Conservation (phyloP, 2,888 invertebrate species). For the Allophyes oxyacanthae region DNA sequence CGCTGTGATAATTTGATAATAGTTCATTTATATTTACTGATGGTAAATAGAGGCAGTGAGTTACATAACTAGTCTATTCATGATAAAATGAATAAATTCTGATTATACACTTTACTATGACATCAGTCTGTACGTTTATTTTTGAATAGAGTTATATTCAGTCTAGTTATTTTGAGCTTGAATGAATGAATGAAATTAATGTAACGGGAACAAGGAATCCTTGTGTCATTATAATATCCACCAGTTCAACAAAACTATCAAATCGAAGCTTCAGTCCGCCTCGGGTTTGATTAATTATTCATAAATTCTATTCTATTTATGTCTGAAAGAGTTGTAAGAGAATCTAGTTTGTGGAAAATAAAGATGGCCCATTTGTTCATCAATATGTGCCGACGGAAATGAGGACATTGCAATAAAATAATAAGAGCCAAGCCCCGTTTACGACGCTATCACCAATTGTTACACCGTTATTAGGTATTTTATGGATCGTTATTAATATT, state of each 20-base stretch:
- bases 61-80: too few relatives aligned
- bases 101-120: too few relatives aligned
- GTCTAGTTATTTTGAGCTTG: too few relatives aligned
- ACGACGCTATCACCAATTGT: too few relatives aligned
- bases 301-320: neutral
- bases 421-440: too few relatives aligned
- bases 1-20: constrained; percentile 23
- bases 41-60: neutral
- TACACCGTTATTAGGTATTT: too few relatives aligned
- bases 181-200: constrained; percentile 14
- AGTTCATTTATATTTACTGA: constrained; percentile 1
- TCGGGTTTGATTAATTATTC: neutral
- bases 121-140: neutral
- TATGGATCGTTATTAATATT: too few relatives aligned
- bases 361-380: constrained; percentile 6
- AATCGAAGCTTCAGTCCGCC: neutral
- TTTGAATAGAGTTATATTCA: neutral
- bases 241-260: too few relatives aligned
- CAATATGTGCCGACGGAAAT: neutral
- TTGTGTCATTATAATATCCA: constrained; percentile 6
- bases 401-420: too few relatives aligned
- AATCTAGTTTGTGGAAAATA: neutral
- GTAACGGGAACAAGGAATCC: constrained; percentile 12
- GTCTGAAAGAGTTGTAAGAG: neutral
- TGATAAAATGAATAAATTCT: too few relatives aligned